Base-by-base conservation (phyloP, 2,888 invertebrate species). In the Parasteatoda lunata region DNA sequence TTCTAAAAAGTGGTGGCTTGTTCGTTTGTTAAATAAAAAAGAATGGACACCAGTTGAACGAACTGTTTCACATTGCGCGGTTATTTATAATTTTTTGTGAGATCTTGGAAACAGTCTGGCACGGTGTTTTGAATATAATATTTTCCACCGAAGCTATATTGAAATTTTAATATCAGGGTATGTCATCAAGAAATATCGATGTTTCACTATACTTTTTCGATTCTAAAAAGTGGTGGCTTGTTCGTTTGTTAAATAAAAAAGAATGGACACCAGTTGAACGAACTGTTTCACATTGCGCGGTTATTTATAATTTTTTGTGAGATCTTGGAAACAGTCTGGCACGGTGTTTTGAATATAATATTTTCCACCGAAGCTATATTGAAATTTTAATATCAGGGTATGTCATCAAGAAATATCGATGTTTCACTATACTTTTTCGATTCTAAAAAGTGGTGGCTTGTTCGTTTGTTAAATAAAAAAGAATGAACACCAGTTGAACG, bases 401-500 rank as follows among this genome's bases (percentile, higher is more conserved):
- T 30, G 30, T 30, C 30, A 30, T 30, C 30, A 30, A 30, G 30
- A 30, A 30, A 30, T 30, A 30, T 30, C 2, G 30, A 30, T 30
- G 2, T 30, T 30, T 30, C 30, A 1, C 30, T 0, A 30, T 30
- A 30, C 30, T 30, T 30, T 30, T 30, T 30, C 30, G 30, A 30
- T 30, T 30, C 2, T 30, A 30, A 30, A 30, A 82, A 79, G 76
- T 68, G 76, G 48, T 76, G 82, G 69, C 82, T 82, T 69, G 15
- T 30, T 76, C 59, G 51, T 9, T 59, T 30, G 15, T 30, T 69
- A 54, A n/a, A 9, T 52, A 79, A 71, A 48, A 79, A 71, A 30
- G 30, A 30, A 30, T 30, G 30, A 30, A 70, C 13, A 65, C 48
- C 49, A 70, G 82, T 82, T 82, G 82, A 82, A 82, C 76, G 82